A percentile compares a stretch with the other conserved stretches of the same genome.
Conservation (phyloP, 2,888 invertebrate species). For the Timandra comae region DNA sequence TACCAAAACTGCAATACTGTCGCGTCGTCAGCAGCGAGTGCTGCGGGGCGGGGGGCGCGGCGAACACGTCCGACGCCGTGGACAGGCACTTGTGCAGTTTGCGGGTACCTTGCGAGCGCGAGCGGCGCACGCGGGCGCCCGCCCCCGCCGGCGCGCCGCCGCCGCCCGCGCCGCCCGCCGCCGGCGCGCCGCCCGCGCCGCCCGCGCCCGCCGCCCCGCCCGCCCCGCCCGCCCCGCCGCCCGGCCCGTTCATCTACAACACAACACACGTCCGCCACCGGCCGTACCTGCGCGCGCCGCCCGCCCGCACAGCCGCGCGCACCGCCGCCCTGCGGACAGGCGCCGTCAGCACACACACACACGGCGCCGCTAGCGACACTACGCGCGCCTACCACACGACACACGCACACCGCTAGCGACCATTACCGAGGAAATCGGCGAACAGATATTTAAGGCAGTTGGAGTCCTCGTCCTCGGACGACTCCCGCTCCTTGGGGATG, state of each 20-base stretch:
- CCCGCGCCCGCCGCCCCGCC: slow-evolving; percentile 19
- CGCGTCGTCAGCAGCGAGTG: slow-evolving; percentile 87
- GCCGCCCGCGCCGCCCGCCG: slow-evolving; percentile 48
- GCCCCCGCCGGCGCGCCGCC: slow-evolving; percentile 34
- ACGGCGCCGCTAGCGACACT: no score
- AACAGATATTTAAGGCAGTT: slow-evolving; percentile 84
- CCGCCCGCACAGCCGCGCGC: slow-evolving; percentile 10
- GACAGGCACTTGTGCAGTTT: slow-evolving; percentile 94
- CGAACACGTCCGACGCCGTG: slow-evolving; percentile 89
- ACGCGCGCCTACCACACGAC: background rate
- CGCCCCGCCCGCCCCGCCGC: slow-evolving; percentile 29
- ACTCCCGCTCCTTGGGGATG: slow-evolving; percentile 64
- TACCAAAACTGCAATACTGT: slow-evolving; percentile 97
- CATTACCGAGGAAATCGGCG: slow-evolving; percentile 80
- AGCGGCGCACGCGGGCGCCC: slow-evolving; percentile 80
- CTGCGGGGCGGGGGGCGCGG: slow-evolving; percentile 77
- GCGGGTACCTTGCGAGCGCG: slow-evolving; percentile 96
- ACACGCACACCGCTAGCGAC: slow-evolving; percentile 34
- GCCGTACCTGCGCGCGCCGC: slow-evolving; percentile 12
- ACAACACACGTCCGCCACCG: slow-evolving; percentile 13
- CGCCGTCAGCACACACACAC: background rate
- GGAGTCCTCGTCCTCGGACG: slow-evolving; percentile 74
- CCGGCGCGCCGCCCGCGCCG: slow-evolving; percentile 34
- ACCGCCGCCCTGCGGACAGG: background rate
- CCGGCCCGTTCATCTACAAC: slow-evolving; percentile 11